Evolutionary conservation across 2,797 vertebrate species (phyloP), one percentile per base, ranked within the genome.

Genomic region (Hydrolagus colliei): DNA sequence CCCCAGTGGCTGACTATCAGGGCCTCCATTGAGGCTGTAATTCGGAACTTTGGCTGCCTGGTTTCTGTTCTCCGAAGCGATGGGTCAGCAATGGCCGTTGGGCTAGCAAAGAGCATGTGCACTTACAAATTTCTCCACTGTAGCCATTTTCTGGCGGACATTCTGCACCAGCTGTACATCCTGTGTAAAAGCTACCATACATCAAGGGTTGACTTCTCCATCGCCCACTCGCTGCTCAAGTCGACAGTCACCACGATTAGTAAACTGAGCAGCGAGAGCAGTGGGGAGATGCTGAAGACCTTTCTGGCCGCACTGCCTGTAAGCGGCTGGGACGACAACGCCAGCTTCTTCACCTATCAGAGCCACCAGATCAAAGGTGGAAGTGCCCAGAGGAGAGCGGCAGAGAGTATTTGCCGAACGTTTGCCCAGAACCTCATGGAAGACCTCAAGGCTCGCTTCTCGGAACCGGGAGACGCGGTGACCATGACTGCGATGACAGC

Each of bases 91-190:
- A 11, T 9, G 20, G 32, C 14, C 7, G 62, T 20, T 0, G 9
- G 32, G 9, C 79, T 84, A 16, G 79, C 79, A 22, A 84, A 84
- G 65, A 41, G 63, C 22, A 68, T 84, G 32, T 84, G 79, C 18
- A 84, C 65, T 8, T 84, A 84, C 65, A 84, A 84, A 13, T 84
- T 84, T 41, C 63, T 84, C 63, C 65, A 84, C 4, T 84, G 79
- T 11, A 84, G 79, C 63, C 79, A 84, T 7, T 71, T 84, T 7
- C 27, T 84, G 79, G 79, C 79, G 6, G 79, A 84, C 27, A 67
- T 84, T 41, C 79, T 84, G 27, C 79, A 84, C 32, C 79, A 84
- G 63, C 10, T 84, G 3, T 84, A 18, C 32, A 84, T 84, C 63
- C 79, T 84, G 65, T 67, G 79, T 10, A 84, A 71, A 20, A 84